A percentile compares a stretch with the other conserved stretches of the same genome.
Evolutionary conservation across 92 coral and sea anemone species (phyloP).

Genomic region (Paramuricea clavata): DNA sequence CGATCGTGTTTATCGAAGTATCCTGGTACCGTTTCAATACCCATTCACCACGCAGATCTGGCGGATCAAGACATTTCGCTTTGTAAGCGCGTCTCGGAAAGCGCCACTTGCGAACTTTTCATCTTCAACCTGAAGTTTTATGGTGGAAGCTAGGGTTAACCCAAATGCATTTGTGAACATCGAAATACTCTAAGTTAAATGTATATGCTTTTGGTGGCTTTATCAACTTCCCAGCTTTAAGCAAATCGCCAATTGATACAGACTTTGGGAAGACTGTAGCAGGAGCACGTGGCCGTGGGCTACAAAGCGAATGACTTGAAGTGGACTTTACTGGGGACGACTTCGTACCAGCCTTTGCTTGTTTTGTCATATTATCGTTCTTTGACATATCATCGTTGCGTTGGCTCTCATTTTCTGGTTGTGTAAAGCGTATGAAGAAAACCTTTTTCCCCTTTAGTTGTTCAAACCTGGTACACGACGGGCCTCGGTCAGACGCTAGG

Average conservation of each 20-base stretch:
- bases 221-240: not conserved
- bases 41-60: slow-evolving; percentile 45
- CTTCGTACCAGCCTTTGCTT: not conserved
- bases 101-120: slow-evolving; percentile 8
- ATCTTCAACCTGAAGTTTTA: not conserved
- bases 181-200: slow-evolving; percentile 61
- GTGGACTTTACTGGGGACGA: not conserved
- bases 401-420: not conserved
- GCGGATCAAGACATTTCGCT: slow-evolving; percentile 42
- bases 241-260: slow-evolving; percentile 7
- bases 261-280: slow-evolving; percentile 48
- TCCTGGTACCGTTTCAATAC: slow-evolving; percentile 67
- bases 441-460: not conserved
- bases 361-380: not conserved
- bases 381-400: not conserved
- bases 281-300: slow-evolving; percentile 8
- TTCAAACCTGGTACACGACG: not conserved
- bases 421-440: not conserved
- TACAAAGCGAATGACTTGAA: not conserved
- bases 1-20: slow-evolving; percentile 42
- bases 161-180: slow-evolving; percentile 57
- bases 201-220: slow-evolving; percentile 26
- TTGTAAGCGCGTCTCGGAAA: slow-evolving; percentile 63
- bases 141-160: not conserved
- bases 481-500: slow-evolving; percentile 16